phyloP scores from a whole-genome alignment of 2,888 invertebrate species.

The Trachelus tabidus region DNA sequence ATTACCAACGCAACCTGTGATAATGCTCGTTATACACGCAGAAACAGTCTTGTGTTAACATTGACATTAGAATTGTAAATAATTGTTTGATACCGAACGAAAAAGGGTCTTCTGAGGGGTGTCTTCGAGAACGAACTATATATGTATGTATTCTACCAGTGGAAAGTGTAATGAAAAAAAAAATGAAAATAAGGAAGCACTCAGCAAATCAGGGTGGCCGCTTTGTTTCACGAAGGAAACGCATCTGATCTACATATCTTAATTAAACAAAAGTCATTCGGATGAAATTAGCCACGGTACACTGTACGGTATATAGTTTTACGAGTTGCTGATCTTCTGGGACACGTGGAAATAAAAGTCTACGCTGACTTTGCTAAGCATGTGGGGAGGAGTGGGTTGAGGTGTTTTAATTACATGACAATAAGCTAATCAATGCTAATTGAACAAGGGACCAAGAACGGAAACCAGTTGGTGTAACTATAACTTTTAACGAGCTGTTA shows the following conservation, averaged over 20 bases:
- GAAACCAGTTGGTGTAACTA: constrained; percentile 11
- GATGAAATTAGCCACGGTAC: constrained; percentile 20
- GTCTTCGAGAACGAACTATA: neutral
- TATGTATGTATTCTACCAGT: neutral
- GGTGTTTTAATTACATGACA: constrained; percentile 29
- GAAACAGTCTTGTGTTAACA: neutral
- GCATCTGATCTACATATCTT: neutral
- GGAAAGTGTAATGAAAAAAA: neutral
- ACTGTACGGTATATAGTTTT: constrained; percentile 22
- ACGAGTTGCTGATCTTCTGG: constrained; percentile 30
- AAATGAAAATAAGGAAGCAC: neutral
- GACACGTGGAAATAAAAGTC: constrained; percentile 1
- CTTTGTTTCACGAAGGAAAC: neutral
- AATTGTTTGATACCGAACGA: neutral
- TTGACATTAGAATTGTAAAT: neutral
- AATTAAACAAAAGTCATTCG: constrained; percentile 2
- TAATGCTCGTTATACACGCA: neutral
- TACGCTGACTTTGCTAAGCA: constrained; percentile 16
- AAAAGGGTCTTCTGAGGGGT: neutral
- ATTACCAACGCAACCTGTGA: neutral
- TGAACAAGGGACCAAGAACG: constrained; percentile 10
- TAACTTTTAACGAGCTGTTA: constrained; percentile 3
- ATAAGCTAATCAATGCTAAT: constrained; percentile 30
- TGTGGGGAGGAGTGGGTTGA: neutral
- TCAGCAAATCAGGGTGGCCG: neutral